These are phyloP conservation scores for Syrphus vitripennis DNA, from an alignment of 2,888 invertebrate genomes.

Conservation along the genomic window DNA sequence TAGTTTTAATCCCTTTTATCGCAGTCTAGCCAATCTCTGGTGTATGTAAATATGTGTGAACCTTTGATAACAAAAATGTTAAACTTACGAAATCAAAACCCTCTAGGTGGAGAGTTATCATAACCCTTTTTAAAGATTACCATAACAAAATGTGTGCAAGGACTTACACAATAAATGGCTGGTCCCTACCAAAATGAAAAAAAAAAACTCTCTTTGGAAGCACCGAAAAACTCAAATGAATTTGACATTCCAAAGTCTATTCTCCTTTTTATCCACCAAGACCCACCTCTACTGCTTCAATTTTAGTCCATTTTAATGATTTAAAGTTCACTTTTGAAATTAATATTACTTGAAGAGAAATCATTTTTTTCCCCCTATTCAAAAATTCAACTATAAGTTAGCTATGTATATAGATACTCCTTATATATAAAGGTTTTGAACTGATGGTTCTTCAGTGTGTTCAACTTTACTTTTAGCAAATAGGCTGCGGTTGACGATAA, in stretches of 20 bases:
- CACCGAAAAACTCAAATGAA: conserved; percentile 48
- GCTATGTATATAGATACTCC: not conserved
- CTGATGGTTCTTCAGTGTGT: conserved; percentile 17
- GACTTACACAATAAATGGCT: not conserved
- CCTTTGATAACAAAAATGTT: not conserved
- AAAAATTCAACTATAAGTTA: not conserved
- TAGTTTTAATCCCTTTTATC: not conserved
- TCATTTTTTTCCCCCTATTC: not conserved
- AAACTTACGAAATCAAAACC: not conserved
- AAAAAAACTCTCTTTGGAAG: not conserved
- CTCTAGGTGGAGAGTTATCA: not conserved
- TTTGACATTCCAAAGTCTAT: conserved; percentile 27
- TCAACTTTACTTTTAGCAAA: conserved; percentile 60
- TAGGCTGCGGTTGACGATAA: conserved; percentile 70
- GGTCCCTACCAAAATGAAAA: not conserved
- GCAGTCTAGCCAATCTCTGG: not conserved
- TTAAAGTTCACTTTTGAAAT: conserved; percentile 63
- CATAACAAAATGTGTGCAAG: not conserved
- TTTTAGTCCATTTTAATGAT: conserved; percentile 48
- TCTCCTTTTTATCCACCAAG: not conserved
- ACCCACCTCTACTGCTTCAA: not conserved
- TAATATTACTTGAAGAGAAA: conserved; percentile 46
- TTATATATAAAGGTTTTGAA: not conserved
- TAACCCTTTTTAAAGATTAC: not conserved
- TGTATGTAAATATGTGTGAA: not conserved